Conservation (phyloP, 2,797 vertebrate genomes). For the Poecilia wingei region DNA sequence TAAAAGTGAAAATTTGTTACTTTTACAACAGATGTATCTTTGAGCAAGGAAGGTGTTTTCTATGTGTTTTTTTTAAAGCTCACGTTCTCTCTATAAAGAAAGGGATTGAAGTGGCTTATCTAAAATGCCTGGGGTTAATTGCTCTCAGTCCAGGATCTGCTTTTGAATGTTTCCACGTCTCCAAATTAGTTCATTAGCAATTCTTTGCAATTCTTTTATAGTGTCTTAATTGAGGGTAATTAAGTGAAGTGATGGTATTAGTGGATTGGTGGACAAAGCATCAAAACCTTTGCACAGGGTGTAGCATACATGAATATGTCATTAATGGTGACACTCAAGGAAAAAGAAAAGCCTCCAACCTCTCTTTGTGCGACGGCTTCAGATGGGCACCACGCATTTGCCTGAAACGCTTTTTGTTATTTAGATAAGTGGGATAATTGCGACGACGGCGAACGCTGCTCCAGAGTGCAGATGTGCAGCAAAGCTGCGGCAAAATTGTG, state of each 20-base stretch:
- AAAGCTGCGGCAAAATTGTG: conserved; percentile 39
- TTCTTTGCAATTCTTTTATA: conserved; percentile 80
- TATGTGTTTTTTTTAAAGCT: conserved; percentile 20
- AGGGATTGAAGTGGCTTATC: conserved; percentile 53
- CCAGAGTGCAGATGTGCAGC: conserved; percentile 52
- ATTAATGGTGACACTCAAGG: conserved; percentile 74
- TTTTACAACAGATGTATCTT: conserved; percentile 31
- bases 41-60: conserved; percentile 34
- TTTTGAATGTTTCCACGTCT: conserved; percentile 72
- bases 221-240: conserved; percentile 82
- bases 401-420: conserved; percentile 68
- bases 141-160: conserved; percentile 64
- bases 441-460: conserved; percentile 37
- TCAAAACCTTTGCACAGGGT: conserved; percentile 67
- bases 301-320: conserved; percentile 73
- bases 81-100: conserved; percentile 33
- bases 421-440: conserved; percentile 75
- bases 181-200: conserved; percentile 82
- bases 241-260: conserved; percentile 82
- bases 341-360: conserved; percentile 44
- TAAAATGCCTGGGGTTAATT: conserved; percentile 71
- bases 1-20: too few relatives aligned
- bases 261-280: conserved; percentile 75
- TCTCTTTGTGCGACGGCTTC: conserved; percentile 56
- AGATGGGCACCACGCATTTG: conserved; percentile 61